Evolutionary conservation across 2,888 invertebrate genomes (phyloP), one percentile per base, ranked within the genome.

Genomic region (Beris morrisii): DNA sequence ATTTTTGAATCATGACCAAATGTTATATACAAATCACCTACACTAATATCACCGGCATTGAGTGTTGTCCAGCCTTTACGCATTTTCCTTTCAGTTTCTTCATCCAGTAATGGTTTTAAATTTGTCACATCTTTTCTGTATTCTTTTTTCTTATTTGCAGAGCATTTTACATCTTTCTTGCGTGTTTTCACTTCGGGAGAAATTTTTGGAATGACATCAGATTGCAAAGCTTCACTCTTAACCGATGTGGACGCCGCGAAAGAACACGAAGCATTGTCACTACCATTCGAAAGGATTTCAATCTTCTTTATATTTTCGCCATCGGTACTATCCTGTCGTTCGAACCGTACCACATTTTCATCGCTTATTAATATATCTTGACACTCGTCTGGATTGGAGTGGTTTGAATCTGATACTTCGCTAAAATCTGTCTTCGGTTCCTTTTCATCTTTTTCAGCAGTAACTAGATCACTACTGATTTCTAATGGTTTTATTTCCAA

Each of bases 11-110:
- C 88, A 66, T 79, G 76, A 0, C 82, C 82, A 75, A 92, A 90
- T 88, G 95, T 93, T 57, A 96, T 83, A 81, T 94, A 95, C 65
- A 96, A 81, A 81, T 97, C 95, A 0, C 95, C 95, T 38, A 97
- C 84, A 4, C 93, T 93, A 50, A 95, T 84, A 43, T 90, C 88
- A 6, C 90, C 90, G 1, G 90, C 88, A 75, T 89, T 90, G 13
- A 85, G 82, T 7, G 85, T 76, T 63, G 91, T 93, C 95, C 95
- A 96, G 0, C 95, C 95, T 44, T 73, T 74, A 63, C 80, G 76
- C 52, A 81, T 79, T 67, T 78, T 74, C 63, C 75, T 75, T n/a
- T 80, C 74, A 7, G 76, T 75, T 28, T 79, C 77, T 22, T 80
- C 81, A 70, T 75, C 79, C 1, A 81, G 74, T 45, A 81, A 70